Evolutionary conservation across 2,113 vertebrate genomes (phyloP).

Genomic region (Phaetusa simplex): DNA sequence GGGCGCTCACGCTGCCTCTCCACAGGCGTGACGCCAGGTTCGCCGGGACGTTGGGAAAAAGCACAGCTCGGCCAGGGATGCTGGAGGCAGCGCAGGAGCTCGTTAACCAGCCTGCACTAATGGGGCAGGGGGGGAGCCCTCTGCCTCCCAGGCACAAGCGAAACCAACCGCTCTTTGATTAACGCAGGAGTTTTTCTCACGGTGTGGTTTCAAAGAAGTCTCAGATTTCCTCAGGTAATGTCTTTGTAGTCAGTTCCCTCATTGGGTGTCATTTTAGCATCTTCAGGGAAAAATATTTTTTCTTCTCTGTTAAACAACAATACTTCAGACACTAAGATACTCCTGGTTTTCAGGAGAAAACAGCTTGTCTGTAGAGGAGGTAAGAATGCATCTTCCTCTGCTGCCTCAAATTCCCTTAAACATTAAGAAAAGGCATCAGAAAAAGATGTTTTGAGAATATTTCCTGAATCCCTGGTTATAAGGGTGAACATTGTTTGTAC

Average conservation of each 20-base stretch:
- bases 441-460: neutral
- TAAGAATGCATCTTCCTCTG: neutral
- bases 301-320: neutral
- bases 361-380: neutral
- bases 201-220: neutral
- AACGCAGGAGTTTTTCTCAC: neutral
- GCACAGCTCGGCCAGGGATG: neutral
- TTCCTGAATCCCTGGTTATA: neutral
- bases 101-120: neutral
- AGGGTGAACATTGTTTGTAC: fast-evolving
- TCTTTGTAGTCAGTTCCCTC: neutral
- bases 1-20: neutral
- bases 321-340: neutral
- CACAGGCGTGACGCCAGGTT: fast-evolving
- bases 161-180: neutral
- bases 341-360: neutral
- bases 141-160: fast-evolving
- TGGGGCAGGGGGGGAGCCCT: too few species aligned
- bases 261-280: neutral
- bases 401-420: neutral
- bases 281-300: neutral
- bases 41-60: fast-evolving
- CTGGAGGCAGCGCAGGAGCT: neutral
- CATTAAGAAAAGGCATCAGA: neutral
- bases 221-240: neutral